Evolutionary conservation across 1,140 invertebrate genomes (phyloP).

Genomic region (Hyles vespertilio): DNA sequence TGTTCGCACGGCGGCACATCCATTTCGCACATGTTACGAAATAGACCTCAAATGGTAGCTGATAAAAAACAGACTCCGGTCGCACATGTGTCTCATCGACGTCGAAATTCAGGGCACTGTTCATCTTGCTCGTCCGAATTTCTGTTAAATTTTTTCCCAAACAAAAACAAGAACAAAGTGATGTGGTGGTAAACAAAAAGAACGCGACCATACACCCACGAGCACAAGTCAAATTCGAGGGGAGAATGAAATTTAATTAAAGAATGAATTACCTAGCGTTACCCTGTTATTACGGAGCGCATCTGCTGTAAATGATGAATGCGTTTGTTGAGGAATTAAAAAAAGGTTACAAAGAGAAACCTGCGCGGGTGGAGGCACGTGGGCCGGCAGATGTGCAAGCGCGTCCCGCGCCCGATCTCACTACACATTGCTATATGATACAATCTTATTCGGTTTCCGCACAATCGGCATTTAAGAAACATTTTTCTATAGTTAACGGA

Average conservation of each 20-base stretch:
- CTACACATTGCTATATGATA: slow-evolving; percentile 47
- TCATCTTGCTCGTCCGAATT: slow-evolving; percentile 24
- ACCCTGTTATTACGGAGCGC: slow-evolving; percentile 57
- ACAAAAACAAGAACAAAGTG: slow-evolving; percentile 16
- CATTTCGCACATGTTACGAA: slow-evolving; percentile 62
- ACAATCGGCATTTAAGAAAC: slow-evolving; percentile 51
- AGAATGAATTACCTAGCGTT: slow-evolving; percentile 50
- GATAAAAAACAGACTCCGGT: slow-evolving; percentile 64
- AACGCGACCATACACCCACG: slow-evolving; percentile 24
- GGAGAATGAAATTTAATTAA: slow-evolving; percentile 60
- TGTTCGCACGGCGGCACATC: slow-evolving; percentile 35
- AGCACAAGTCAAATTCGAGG: slow-evolving; percentile 23
- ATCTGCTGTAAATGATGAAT: slow-evolving; percentile 68
- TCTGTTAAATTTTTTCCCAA: slow-evolving; percentile 6
- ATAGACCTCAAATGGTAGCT: slow-evolving; percentile 56
- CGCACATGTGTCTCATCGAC: slow-evolving; percentile 46
- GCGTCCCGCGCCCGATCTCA: slow-evolving; percentile 42
- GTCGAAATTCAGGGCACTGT: slow-evolving; percentile 39
- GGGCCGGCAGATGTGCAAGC: slow-evolving; percentile 65
- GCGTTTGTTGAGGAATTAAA: slow-evolving; percentile 49
- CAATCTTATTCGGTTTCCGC: slow-evolving; percentile 44
- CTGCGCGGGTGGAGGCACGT: slow-evolving; percentile 61
- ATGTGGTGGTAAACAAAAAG: slow-evolving; percentile 31
- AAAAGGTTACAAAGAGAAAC: slow-evolving; percentile 56
- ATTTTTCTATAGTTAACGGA: slow-evolving; percentile 39